Evolutionary conservation across 2,797 vertebrate genomes (phyloP).

Genomic region (Cuculus canorus): DNA sequence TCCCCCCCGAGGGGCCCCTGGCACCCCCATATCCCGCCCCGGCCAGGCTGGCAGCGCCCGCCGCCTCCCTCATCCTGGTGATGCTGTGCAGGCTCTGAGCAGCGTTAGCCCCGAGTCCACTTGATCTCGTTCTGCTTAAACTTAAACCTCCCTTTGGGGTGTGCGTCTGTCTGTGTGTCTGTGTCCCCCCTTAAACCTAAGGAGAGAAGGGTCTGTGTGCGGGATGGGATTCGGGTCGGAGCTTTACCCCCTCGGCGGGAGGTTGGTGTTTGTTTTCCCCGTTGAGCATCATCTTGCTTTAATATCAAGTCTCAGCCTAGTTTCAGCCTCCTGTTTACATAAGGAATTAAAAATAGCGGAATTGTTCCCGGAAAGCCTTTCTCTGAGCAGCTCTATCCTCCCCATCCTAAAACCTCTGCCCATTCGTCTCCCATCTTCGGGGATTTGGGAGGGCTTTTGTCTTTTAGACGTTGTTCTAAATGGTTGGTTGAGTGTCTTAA

Average conservation of each 20-base stretch:
- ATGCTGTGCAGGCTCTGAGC: background rate
- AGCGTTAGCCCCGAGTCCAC: background rate
- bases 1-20: too few relatives aligned
- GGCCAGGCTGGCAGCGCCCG: background rate
- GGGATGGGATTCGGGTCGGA: background rate
- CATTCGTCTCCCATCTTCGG: background rate
- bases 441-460: conserved; percentile 53
- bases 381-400: background rate
- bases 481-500: background rate
- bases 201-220: background rate
- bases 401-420: background rate
- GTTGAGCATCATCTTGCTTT: background rate
- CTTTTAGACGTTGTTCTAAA: background rate
- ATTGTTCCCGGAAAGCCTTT: background rate
- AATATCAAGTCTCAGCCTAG: background rate
- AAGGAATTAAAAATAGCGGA: conserved; percentile 43
- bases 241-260: background rate
- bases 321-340: conserved; percentile 38
- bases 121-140: background rate
- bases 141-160: background rate
- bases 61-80: background rate
- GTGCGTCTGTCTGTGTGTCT: too few relatives aligned
- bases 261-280: rapidly evolving
- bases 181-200: too few relatives aligned
- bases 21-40: too few relatives aligned